Conservation (phyloP, 2,797 vertebrate genomes). For the Helarctos malayanus region DNA sequence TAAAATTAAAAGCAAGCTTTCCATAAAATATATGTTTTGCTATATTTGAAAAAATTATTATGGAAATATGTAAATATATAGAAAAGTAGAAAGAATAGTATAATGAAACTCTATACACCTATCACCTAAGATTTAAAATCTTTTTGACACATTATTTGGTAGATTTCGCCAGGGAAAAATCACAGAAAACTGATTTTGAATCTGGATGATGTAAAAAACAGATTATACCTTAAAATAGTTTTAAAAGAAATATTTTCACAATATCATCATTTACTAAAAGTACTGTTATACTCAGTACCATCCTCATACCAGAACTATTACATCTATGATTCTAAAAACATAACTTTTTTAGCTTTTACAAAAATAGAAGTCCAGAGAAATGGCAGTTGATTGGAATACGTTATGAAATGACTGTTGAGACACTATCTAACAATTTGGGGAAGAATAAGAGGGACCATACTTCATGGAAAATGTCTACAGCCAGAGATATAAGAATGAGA, state of each 20-base stretch:
- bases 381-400: not conserved
- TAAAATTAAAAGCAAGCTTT: constrained; percentile 34
- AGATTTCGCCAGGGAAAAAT: constrained; percentile 17
- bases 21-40: not conserved
- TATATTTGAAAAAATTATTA: constrained; percentile 43
- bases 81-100: not conserved
- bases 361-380: constrained; percentile 20
- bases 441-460: not conserved
- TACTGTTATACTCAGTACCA: not conserved
- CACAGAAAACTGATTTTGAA: constrained; percentile 51
- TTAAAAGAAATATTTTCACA: constrained; percentile 34
- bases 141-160: not conserved
- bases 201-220: constrained; percentile 47
- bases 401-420: not conserved
- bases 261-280: constrained; percentile 10
- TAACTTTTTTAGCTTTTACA: not conserved
- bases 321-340: not conserved
- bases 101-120: not conserved
- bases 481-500: not conserved
- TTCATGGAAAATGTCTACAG: not conserved
- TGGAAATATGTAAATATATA: constrained; percentile 8
- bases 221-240: not conserved
- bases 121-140: not conserved
- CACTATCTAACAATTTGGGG: not conserved
- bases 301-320: not conserved